A percentile compares a stretch with the other conserved stretches of the same genome.
These are phyloP conservation scores for Zapus hudsonius DNA, from an alignment of 2,113 vertebrate genomes.

Conservation along the genomic window DNA sequence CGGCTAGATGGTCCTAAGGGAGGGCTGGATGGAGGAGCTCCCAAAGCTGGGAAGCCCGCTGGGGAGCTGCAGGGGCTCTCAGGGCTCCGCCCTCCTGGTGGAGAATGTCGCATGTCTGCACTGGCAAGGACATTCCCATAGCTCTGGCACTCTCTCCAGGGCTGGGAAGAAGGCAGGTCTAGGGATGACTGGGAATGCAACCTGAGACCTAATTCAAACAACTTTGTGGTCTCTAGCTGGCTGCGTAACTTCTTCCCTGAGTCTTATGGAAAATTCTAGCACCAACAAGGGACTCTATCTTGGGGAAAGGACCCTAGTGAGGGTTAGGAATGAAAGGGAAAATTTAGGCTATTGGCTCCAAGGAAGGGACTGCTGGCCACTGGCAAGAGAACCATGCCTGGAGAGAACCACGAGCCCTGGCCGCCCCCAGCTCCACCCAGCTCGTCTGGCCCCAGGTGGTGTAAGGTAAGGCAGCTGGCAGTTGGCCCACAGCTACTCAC, in stretches of 20 bases:
- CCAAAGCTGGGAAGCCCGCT: neutral
- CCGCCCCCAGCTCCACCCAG: neutral
- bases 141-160: neutral
- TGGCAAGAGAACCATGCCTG: slow-evolving; percentile 40
- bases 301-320: neutral
- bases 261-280: neutral
- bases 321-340: neutral
- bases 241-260: neutral
- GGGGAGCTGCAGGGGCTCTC: neutral
- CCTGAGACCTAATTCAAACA: neutral
- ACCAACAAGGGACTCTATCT: neutral
- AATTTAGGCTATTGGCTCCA: neutral
- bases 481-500: slow-evolving; percentile 74
- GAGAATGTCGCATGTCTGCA: neutral
- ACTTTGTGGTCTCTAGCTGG: neutral
- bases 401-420: neutral
- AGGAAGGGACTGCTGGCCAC: neutral
- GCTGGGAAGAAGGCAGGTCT: neutral
- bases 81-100: too few species aligned
- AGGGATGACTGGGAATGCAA: neutral
- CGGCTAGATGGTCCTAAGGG: neutral
- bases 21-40: neutral
- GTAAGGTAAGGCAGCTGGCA: slow-evolving; percentile 82
- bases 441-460: slow-evolving; percentile 66
- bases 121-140: neutral